These are phyloP conservation scores for Temnothorax longispinosus DNA, from an alignment of 1,140 invertebrate species.

Conservation along the genomic window DNA sequence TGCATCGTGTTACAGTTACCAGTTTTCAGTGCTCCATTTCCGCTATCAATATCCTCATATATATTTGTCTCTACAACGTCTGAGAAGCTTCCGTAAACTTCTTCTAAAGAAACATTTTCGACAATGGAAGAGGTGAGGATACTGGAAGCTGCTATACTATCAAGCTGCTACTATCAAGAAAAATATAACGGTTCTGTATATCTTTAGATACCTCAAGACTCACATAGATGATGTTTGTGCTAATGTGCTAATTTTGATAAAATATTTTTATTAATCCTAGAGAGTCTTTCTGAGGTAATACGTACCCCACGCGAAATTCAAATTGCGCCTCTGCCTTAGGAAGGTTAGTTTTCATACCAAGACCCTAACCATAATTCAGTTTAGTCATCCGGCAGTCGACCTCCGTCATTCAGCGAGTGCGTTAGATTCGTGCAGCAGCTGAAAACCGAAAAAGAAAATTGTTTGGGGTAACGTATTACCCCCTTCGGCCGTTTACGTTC, in stretches of 20 bases:
- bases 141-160: neutral
- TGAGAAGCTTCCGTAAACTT: constrained; percentile 7
- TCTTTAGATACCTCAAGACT: constrained; percentile 40
- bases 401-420: no score
- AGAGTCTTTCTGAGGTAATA: no score
- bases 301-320: no score
- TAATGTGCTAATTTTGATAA: constrained; percentile 42
- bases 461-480: no score
- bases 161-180: neutral
- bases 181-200: neutral
- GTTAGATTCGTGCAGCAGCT: no score
- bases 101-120: neutral
- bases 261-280: constrained; percentile 9
- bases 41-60: constrained; percentile 13
- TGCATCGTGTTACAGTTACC: neutral
- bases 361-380: no score
- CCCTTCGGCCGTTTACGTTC: no score
- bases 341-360: no score
- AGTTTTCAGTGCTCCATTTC: neutral
- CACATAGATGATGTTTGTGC: neutral
- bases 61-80: neutral
- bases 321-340: no score
- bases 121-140: neutral
- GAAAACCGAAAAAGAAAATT: no score
- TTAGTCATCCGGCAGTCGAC: no score